Evolutionary conservation across 1,140 invertebrate genomes (phyloP), one percentile per base, ranked within the genome.

Genomic region (Pararge aegeria): DNA sequence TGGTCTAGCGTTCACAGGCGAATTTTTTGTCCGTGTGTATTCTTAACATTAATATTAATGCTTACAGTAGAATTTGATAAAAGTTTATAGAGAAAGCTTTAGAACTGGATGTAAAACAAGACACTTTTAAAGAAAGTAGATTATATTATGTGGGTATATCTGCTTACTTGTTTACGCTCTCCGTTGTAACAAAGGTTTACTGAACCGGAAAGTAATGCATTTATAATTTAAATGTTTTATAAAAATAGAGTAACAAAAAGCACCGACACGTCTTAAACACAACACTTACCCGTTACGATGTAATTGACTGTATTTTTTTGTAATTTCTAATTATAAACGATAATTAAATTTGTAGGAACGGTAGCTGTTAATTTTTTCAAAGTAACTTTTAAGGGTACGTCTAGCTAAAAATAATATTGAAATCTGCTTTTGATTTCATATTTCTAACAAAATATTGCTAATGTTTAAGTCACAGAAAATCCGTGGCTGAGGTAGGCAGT

Each of bases 1-100:
- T 75, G 75, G 70, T 72, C 70, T 73, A 64, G 55, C 37, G 46
- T 55, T 62, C 55, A 69, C 52, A 40, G 62, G 34, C 18, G 2
- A 15, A 40, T 60, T 60, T 60, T 60, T 53, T 37, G 34, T 21
- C 6, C 37, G n/a, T n/a, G 15, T 42, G 37, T 42, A 34, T 19
- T 50, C 30, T 27, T 20, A 12, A 19, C 20, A 58, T 51, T 58
- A 40, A 49, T 49, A 58, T 58, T 58, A 15, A 51, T 42, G 13
- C 21, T 7, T 34, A 24, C 18, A 7, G 27, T 54, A 16, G 15
- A 51, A 42, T 51, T 51, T 42, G 15, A 51, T 58, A 40, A 40
- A 15, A 50, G 48, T 51, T 51, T 13, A 51, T 13, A 19, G 21
- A 38, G n/a, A 56, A 21, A 37, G 29, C 15, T 30, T 49, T 18